phyloP scores from a whole-genome alignment of 1,140 invertebrate genomes.

The Drosophila eugracilis region DNA sequence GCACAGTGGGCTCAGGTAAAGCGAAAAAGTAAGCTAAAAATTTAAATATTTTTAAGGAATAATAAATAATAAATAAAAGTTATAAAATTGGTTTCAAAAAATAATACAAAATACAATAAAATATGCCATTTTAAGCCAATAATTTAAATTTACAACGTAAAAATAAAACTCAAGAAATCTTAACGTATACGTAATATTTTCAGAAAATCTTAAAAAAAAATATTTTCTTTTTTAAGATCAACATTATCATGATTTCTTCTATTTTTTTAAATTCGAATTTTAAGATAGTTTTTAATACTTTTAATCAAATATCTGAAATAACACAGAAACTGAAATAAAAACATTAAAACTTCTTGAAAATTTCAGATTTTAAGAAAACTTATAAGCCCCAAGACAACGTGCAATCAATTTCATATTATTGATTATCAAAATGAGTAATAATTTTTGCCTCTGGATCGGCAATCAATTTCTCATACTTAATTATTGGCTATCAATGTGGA shows the following conservation, averaged over 20 bases:
- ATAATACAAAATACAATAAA: neutral
- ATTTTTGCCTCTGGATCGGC: neutral
- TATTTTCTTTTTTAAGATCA: too few relatives aligned
- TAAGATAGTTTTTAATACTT: neutral
- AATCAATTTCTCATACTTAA: neutral
- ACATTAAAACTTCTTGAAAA: too few relatives aligned
- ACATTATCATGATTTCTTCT: too few relatives aligned
- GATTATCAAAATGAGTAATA: neutral
- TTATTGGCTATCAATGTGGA: neutral
- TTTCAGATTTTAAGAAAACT: too few relatives aligned
- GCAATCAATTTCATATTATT: neutral
- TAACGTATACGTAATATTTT: neutral
- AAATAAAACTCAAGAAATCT: neutral
- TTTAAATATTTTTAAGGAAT: neutral
- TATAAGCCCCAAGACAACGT: neutral
- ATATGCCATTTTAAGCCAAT: neutral
- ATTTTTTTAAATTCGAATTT: too few relatives aligned
- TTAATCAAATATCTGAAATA: too few relatives aligned
- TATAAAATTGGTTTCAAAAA: neutral
- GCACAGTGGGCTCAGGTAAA: constrained; percentile 47
- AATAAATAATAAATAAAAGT: neutral
- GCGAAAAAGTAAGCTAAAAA: too few relatives aligned
- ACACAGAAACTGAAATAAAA: too few relatives aligned
- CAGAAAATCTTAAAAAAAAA: neutral
- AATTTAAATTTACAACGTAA: neutral